Percentiles rank a stretch among this genome's conserved stretches.
These are phyloP conservation scores for Hycleus phaleratus DNA, from an alignment of 1,140 invertebrate genomes.

Conservation along the genomic window DNA sequence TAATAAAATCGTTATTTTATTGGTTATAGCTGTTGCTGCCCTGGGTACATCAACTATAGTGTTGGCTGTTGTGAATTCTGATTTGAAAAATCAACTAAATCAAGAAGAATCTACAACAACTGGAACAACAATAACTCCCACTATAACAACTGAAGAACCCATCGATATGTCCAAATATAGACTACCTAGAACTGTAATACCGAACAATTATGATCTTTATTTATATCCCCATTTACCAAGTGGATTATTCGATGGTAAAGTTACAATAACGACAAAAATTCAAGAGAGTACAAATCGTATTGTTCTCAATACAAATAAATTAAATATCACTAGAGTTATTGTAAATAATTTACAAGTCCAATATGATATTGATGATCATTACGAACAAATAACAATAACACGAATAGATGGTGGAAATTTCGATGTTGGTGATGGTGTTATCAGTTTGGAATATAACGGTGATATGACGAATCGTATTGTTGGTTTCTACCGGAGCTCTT, in stretches of 20 bases:
- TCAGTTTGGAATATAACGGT: constrained; percentile 42
- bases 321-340: constrained; percentile 44
- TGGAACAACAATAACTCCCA: not conserved
- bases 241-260: constrained; percentile 55
- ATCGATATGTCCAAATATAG: constrained; percentile 29
- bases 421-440: constrained; percentile 1
- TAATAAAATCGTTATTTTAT: constrained; percentile 23
- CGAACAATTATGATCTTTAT: constrained; percentile 68
- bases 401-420: constrained; percentile 17
- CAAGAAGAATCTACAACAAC: constrained; percentile 5
- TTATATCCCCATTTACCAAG: constrained; percentile 66
- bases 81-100: constrained; percentile 16
- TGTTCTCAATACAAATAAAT: constrained; percentile 61
- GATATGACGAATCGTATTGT: constrained; percentile 46
- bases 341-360: constrained; percentile 10
- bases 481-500: constrained; percentile 46
- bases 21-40: constrained; percentile 20
- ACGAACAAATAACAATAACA: constrained; percentile 27
- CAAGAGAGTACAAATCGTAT: constrained; percentile 50
- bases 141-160: constrained; percentile 5
- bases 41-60: constrained; percentile 24
- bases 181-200: constrained; percentile 52
- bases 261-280: constrained; percentile 60
- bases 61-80: constrained; percentile 20
- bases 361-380: constrained; percentile 17